Evolutionary conservation across 2,797 vertebrate species (phyloP), one percentile per base, ranked within the genome.

Genomic region (Esox masquinongy): DNA sequence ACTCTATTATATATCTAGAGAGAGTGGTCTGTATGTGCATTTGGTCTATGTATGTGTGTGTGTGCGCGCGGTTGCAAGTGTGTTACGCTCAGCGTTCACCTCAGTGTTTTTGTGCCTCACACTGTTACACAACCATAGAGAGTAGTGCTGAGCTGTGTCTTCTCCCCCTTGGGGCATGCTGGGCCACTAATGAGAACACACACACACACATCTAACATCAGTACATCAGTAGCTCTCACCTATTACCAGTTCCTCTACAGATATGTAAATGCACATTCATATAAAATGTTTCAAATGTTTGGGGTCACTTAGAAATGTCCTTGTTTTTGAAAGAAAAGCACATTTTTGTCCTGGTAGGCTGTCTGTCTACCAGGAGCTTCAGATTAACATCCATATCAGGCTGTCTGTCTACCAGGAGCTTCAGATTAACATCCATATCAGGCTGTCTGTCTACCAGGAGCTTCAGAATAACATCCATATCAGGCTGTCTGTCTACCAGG

Each of bases 61-160:
- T 31, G 29, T 31, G 29, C 3, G 29, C 3, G 4, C 0, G 43
- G 68, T n/a, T n/a, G n/a, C n/a, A 51, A 26, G 63, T 14, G 26
- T 66, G 24, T 31, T 34, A 6, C 15, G 68, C 19, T 69, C 39
- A 24, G 47, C 43, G 47, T 70, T 16, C 43, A 11, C 9, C 16
- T 66, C 22, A 49, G 11, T 19, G 22, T 47, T 66, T 63, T 17
- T 24, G n/a, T 22, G 5, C 43, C 15, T 19, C 43, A 24, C 49
- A 63, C 5, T 34, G 53, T 76, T 73, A 77, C 53, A 47, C 70
- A 85, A 81, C 73, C 61, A 34, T 49, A 74, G 71, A 73, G 71
- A 68, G 72, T 16, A 56, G 50, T 1, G 51, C 51, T 19, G 19
- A 56, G 51, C 22, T 11, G 43, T 47, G 43, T 24, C 56, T 24